phyloP scores from a whole-genome alignment of 1,140 invertebrate species.

The Teleogryllus occipitalis region DNA sequence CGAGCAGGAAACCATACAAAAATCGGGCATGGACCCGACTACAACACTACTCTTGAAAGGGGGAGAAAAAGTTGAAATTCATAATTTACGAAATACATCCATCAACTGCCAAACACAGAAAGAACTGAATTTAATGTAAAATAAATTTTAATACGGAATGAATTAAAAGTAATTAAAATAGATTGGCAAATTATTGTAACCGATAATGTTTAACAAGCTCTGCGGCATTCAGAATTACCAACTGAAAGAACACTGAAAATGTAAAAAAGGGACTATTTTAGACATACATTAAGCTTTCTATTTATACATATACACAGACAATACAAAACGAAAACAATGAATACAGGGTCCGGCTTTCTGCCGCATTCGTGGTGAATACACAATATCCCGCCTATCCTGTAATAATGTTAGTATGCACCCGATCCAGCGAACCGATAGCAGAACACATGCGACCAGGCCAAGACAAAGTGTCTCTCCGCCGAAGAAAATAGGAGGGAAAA shows the following conservation, averaged over 20 bases:
- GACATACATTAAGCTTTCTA: not conserved
- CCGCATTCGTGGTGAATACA: no score
- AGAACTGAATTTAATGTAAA: not conserved
- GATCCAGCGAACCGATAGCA: not conserved
- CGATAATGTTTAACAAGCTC: not conserved
- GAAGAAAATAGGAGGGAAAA: not conserved
- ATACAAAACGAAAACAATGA: not conserved
- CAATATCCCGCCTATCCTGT: no score
- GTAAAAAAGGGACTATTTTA: not conserved
- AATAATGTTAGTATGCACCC: not conserved
- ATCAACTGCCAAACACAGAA: conserved; percentile 4
- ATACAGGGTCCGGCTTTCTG: no score
- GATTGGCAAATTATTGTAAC: not conserved
- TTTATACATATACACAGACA: not conserved
- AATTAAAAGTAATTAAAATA: not conserved
- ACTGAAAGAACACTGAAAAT: not conserved
- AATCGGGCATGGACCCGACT: not conserved
- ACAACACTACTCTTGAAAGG: not conserved
- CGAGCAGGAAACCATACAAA: not conserved
- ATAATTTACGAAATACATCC: not conserved
- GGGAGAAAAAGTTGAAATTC: not conserved
- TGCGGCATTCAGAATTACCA: not conserved
- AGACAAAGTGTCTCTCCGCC: not conserved
- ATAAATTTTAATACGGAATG: not conserved
- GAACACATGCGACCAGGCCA: not conserved